A percentile compares a stretch with the other conserved stretches of the same genome.
phyloP scores from a whole-genome alignment of 2,888 invertebrate species.

The Theristus sp. region DNA sequence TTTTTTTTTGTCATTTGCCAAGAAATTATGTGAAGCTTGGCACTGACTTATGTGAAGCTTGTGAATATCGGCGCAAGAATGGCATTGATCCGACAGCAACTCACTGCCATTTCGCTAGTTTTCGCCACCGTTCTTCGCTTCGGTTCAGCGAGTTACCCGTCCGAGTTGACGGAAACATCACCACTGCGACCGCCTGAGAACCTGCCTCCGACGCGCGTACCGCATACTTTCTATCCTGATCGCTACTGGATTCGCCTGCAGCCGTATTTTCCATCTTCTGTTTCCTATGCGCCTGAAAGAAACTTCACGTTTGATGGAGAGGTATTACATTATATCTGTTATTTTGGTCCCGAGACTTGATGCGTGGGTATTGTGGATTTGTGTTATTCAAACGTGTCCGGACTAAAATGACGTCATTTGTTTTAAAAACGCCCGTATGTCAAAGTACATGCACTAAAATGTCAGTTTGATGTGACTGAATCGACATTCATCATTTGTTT shows the following conservation, averaged over 20 bases:
- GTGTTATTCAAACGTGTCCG: not conserved
- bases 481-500: too few species aligned
- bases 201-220: not conserved
- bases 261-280: constrained; percentile 12
- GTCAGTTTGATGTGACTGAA: not conserved
- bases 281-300: constrained; percentile 6
- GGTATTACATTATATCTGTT: not conserved
- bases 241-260: constrained; percentile 4
- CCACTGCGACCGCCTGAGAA: not conserved
- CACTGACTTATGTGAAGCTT: too few species aligned
- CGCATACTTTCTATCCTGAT: not conserved
- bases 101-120: too few species aligned
- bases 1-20: too few species aligned
- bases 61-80: too few species aligned
- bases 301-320: constrained; percentile 14
- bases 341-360: too few species aligned
- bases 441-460: not conserved
- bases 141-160: not conserved
- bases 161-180: not conserved
- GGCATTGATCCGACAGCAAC: too few species aligned
- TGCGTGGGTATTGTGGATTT: not conserved
- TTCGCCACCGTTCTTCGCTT: too few species aligned
- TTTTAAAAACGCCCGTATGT: too few species aligned
- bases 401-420: too few species aligned
- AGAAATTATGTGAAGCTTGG: too few species aligned